Evolutionary conservation across 2,113 vertebrate genomes (phyloP), one percentile per base, ranked within the genome.

Genomic region (Rhizomys pruinosus): DNA sequence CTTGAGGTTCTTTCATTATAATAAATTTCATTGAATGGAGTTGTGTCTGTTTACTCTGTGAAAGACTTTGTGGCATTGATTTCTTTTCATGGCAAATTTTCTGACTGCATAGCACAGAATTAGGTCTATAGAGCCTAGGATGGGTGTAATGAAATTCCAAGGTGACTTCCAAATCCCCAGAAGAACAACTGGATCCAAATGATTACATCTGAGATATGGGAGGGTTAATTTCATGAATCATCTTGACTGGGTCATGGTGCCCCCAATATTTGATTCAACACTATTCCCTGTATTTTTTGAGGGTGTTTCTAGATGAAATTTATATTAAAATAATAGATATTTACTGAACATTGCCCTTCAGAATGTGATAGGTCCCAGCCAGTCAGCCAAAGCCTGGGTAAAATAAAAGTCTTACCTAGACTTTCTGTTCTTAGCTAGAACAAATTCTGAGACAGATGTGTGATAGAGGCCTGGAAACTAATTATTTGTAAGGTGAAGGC

Each of bases 71-170:
- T 52, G 47, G 11, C 47, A 7, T 52, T 52, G 6, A 7, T 52
- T 52, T 52, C 47, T 52, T 16, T 15, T 16, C 23, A 44, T n/a
- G 13, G 1, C 4, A 63, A 42, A n/a, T n/a, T 6, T 71, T 15
- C 15, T 9, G 42, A 3, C 3, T 32, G 0, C 27, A 20, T 5
- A 47, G 23, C 37, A 52, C 1, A 71, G n/a, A 5, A 12, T n/a
- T 44, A 23, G 19, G 32, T 4, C 63, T 37, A 32, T 23, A 3
- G 4, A 22, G 2, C 25, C 9, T 27, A n/a, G 5, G 0, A 2
- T 86, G 47, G 9, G 55, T 42, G 19, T n/a, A 4, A 32, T 3
- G 10, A 61, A 1, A 8, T n/a, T 22, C 34, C 13, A 55, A 5
- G 9, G 5, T 23, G 8, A 17, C 71, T 47, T n/a, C 39, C 39